Evolutionary conservation across 2,888 invertebrate species (phyloP).

Genomic region (Amphipyra tragopoginis): DNA sequence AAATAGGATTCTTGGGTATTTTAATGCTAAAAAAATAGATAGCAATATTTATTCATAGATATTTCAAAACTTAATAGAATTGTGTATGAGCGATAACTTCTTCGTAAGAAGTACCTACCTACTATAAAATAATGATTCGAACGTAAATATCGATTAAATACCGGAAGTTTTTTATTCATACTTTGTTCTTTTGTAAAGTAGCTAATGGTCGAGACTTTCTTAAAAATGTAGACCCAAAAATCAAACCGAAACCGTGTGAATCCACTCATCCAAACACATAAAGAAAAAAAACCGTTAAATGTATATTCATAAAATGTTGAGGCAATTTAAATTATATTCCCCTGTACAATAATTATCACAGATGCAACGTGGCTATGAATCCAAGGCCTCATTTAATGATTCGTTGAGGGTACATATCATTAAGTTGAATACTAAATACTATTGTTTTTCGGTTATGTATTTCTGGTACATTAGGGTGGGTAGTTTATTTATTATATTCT

Average conservation of each 20-base stretch:
- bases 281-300: conserved; percentile 58
- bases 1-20: too few relatives aligned
- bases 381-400: conserved; percentile 81
- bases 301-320: conserved; percentile 69
- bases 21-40: too few relatives aligned
- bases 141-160: too few relatives aligned
- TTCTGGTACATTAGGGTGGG: conserved; percentile 35
- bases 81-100: too few relatives aligned
- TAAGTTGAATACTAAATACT: conserved; percentile 67
- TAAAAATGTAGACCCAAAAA: not conserved
- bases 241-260: conserved; percentile 27
- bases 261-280: conserved; percentile 11
- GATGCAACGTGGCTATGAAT: conserved; percentile 83
- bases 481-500: conserved; percentile 17
- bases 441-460: conserved; percentile 58
- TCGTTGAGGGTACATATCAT: conserved; percentile 85
- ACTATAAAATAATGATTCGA: too few relatives aligned
- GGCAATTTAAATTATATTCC: conserved; percentile 65
- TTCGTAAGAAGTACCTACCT: too few relatives aligned
- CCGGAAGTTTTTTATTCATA: too few relatives aligned
- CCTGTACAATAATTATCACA: conserved; percentile 74
- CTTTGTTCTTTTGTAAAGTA: too few relatives aligned
- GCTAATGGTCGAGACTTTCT: too few relatives aligned
- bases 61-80: too few relatives aligned
- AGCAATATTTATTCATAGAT: too few relatives aligned